Percentiles rank a stretch among this genome's conserved stretches.
phyloP scores from a whole-genome alignment of 2,113 vertebrate species.

The Notarius quadriscutis region DNA sequence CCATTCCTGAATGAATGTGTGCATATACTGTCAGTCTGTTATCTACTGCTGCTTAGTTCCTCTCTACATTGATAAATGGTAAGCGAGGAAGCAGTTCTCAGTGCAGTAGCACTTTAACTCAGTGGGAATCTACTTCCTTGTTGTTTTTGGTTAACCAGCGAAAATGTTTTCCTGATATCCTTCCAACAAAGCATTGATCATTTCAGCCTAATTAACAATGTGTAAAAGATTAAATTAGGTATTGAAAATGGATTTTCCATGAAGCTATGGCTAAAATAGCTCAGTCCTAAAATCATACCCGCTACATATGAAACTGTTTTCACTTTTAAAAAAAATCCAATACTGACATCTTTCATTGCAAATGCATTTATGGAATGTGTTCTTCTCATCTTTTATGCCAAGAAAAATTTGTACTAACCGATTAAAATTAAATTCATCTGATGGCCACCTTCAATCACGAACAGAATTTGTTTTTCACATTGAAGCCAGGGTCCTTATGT shows the following conservation, averaged over 20 bases:
- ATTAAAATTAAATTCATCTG: not conserved
- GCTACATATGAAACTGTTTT: conserved; percentile 39
- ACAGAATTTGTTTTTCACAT: conserved; percentile 40
- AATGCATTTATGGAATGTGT: conserved; percentile 9
- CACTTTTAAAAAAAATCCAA: not conserved
- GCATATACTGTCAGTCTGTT: conserved; percentile 30
- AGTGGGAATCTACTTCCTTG: conserved; percentile 55
- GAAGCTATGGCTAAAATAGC: conserved; percentile 22
- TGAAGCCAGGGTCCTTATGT: conserved; percentile 53
- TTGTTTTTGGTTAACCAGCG: conserved; percentile 65
- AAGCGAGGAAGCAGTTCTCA: conserved; percentile 61
- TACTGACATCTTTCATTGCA: conserved; percentile 20
- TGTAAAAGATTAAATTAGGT: conserved; percentile 52
- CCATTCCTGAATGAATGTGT: conserved; percentile 3
- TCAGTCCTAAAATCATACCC: conserved; percentile 15
- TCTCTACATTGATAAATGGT: conserved; percentile 60
- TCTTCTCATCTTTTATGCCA: conserved; percentile 15
- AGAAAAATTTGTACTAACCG: conserved; percentile 7
- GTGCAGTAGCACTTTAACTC: conserved; percentile 58
- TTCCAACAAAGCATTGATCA: conserved; percentile 54
- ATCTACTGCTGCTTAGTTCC: conserved; percentile 65
- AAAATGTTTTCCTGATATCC: conserved; percentile 56
- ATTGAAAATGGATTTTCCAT: conserved; percentile 60
- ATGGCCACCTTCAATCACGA: conserved; percentile 12
- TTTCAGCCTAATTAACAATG: conserved; percentile 61